phyloP scores from a whole-genome alignment of 2,888 invertebrate genomes.

The Meghimatium bilineatum region DNA sequence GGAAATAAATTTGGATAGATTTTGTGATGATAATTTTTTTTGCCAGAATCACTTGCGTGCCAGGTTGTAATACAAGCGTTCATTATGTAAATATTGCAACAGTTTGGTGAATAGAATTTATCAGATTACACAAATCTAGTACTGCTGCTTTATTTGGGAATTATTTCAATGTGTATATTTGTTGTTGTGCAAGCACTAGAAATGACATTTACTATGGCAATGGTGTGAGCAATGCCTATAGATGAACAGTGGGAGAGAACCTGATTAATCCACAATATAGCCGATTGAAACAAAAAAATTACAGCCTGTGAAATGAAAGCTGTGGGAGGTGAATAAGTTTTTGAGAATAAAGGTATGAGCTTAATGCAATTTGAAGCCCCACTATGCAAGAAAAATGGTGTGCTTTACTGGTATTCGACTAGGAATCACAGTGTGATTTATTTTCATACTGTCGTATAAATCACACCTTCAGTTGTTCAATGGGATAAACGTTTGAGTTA shows the following conservation, averaged over 20 bases:
- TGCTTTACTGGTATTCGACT: background rate
- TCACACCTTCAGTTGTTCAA: background rate
- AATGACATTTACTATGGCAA: background rate
- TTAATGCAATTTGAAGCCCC: too few relatives aligned
- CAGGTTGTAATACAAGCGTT: background rate
- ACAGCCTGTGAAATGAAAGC: too few relatives aligned
- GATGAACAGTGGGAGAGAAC: background rate
- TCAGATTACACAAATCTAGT: background rate
- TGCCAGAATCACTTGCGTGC: background rate
- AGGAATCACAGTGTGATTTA: background rate
- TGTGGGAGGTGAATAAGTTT: too few relatives aligned
- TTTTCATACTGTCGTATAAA: background rate
- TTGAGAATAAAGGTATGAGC: too few relatives aligned
- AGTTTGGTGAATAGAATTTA: background rate
- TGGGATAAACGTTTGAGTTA: background rate
- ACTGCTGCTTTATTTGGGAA: background rate
- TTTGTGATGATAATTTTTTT: background rate
- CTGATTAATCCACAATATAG: too few relatives aligned
- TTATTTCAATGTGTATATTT: background rate
- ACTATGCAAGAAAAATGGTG: background rate
- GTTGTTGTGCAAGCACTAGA: constrained; percentile 9
- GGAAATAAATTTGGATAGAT: background rate
- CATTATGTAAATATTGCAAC: background rate
- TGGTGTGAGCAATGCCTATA: background rate
- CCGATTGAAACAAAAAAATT: too few relatives aligned